A percentile compares a stretch with the other conserved stretches of the same genome.
phyloP scores from a whole-genome alignment of 2,113 vertebrate species.

The Solea senegalensis region DNA sequence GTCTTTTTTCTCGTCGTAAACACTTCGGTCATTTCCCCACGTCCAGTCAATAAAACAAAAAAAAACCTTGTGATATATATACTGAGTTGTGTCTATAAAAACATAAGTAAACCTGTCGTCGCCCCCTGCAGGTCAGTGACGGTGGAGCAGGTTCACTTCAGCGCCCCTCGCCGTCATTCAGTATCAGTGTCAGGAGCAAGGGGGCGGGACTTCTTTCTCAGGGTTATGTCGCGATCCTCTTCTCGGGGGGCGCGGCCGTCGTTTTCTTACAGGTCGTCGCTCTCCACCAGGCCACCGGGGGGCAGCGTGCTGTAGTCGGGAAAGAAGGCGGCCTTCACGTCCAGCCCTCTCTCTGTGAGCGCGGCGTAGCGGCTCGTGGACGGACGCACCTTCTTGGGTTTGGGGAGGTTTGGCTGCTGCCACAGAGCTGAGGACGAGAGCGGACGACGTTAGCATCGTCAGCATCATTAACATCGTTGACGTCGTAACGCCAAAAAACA shows the following conservation, averaged over 20 bases:
- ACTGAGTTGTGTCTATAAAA: constrained; percentile 36
- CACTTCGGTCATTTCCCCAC: constrained; percentile 39
- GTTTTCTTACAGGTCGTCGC: constrained; percentile 90
- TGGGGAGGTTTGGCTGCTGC: constrained; percentile 93
- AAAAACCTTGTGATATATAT: constrained; percentile 30
- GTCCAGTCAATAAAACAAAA: constrained; percentile 58
- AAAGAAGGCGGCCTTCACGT: constrained; percentile 97
- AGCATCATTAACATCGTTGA: neutral
- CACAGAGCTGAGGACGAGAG: constrained; percentile 86
- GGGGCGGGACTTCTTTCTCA: constrained; percentile 22
- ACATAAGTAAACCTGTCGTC: constrained; percentile 19
- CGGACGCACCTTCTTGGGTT: constrained; percentile 94
- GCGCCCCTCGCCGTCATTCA: constrained; percentile 6
- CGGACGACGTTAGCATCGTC: neutral
- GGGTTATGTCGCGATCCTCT: neutral
- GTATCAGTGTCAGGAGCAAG: constrained; percentile 40
- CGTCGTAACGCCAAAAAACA: too few relatives aligned
- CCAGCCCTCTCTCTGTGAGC: constrained; percentile 95
- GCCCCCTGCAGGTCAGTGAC: constrained; percentile 34
- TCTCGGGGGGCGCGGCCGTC: neutral
- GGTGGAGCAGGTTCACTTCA: constrained; percentile 20
- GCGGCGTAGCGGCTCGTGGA: constrained; percentile 96
- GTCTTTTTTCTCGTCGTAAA: constrained; percentile 37
- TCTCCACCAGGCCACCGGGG: constrained; percentile 90
- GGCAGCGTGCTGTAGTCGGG: constrained; percentile 91